Evolutionary conservation across 2,888 invertebrate genomes (phyloP), one percentile per base, ranked within the genome.

Genomic region (Macrosoma leucophasiata): DNA sequence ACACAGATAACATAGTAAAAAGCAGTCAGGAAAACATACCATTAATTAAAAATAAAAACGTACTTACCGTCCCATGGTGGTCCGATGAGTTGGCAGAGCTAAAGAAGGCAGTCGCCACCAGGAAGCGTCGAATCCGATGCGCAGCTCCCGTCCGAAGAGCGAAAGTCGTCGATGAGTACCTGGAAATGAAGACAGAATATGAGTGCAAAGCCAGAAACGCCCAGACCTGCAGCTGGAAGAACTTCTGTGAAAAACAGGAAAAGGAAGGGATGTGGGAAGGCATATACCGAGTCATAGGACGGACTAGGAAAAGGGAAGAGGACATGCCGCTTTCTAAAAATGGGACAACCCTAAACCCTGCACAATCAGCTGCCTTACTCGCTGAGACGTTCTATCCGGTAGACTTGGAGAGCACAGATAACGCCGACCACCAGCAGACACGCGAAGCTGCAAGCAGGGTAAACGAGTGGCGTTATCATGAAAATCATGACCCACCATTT

Each of bases 221-320:
- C n/a, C n/a, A n/a, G n/a, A n/a, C n/a, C n/a, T n/a, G n/a, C n/a
- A n/a, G n/a, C n/a, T n/a, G n/a, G n/a, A 22, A 11, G 12, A 8
- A 4, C 2, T 22, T 22, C 12, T 22, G 24, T 5, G 1, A 8
- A 1, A 28, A 28, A 27, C 34, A 35, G 23, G 39, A 35, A 3
- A 18, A 14, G 11, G 39, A 39, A 15, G 27, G 31, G 2, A 1
- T 39, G 7, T 39, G 39, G 39, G 36, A 36, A 9, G 33, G 32
- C 3, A 32, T 29, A 6, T 38, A 32, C n/a, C 31, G 31, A 4
- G 28, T 33, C 0, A 34, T 34, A 2, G 21, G 39, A 1, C 13
- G 18, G 10, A 23, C 31, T 3, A 7, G 24, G 3, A 14, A 20
- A 20, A 24, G 32, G 11, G 13, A 23, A 9, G 26, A 34, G n/a